Base-by-base conservation (phyloP, 2,888 invertebrate species). In the Gari tellinella region DNA sequence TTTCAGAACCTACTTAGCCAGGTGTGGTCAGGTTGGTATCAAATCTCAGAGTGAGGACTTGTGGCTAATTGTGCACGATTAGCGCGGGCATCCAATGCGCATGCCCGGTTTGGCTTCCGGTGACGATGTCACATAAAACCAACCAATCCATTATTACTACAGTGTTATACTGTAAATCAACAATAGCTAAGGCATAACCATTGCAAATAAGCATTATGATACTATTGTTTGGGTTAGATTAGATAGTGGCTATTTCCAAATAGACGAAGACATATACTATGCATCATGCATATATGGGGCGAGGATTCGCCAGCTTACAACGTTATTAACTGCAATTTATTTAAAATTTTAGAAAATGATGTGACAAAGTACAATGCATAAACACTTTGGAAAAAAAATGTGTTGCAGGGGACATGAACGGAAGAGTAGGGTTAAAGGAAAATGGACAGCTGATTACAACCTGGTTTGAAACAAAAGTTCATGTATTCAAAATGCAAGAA, bases 201-300 rank as follows among this genome's bases (percentile, higher is more conserved):
- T 67, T 38, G 53, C 40, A 7, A 26, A 23, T 38, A 67, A 67
- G 45, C 21, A 51, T 19, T 17, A 51, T 43, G 66, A 66, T 66
- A 66, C 60, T 31, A 48, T 68, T 19, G 49, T 68, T 26, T 68
- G 68, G 68, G 12, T 68, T 19, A 52, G 55, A 19, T 31, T 68
- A 17, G 55, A 55, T 15, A 68, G 25, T 41, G 7, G 5, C 1
- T 53, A 40, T 2, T 68, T 61, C 21, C 17, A 19, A 2, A 26
- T 38, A 5, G 31, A 55, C 2, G 12, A 48, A 1, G 61, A 68
- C 61, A 23, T 61, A 25, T 68, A 61, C 19, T 61, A 19, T 51
- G 53, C 15, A 38, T 46, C 23, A 19, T 31, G 3, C 55, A 68
- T 61, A 40, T 68, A 26, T 68, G 53, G 68, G 23, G 46, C 7